phyloP scores from a whole-genome alignment of 2,888 invertebrate species.

The Tipula helvola region DNA sequence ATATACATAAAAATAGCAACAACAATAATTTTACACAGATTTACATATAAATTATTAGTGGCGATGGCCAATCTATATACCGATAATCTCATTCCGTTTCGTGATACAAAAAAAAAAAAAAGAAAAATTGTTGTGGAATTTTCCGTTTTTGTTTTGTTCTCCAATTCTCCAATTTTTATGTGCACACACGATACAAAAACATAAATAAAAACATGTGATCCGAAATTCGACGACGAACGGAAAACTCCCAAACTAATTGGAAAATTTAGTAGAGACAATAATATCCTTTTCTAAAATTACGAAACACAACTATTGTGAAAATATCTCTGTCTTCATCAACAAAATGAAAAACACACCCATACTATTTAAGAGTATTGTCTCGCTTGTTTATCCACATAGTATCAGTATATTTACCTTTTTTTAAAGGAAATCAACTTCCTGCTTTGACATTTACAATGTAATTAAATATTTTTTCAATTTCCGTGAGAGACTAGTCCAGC shows the following conservation, averaged over 20 bases:
- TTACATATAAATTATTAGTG: neutral
- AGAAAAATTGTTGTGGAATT: neutral
- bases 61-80: neutral
- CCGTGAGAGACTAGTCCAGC: neutral
- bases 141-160: neutral
- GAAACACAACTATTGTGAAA: neutral
- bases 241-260: neutral
- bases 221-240: neutral
- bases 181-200: neutral
- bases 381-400: neutral
- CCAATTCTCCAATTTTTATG: neutral
- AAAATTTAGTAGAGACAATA: neutral
- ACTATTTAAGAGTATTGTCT: neutral
- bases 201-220: neutral
- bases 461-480: neutral
- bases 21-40: neutral
- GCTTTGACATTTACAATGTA: neutral
- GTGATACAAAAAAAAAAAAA: neutral
- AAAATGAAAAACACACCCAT: neutral
- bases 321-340: neutral
- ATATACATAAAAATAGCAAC: neutral
- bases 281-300: neutral
- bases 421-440: neutral
- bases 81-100: neutral
- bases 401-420: neutral